These are phyloP conservation scores for Melolontha melolontha DNA, from an alignment of 2,888 invertebrate species.

Conservation along the genomic window DNA sequence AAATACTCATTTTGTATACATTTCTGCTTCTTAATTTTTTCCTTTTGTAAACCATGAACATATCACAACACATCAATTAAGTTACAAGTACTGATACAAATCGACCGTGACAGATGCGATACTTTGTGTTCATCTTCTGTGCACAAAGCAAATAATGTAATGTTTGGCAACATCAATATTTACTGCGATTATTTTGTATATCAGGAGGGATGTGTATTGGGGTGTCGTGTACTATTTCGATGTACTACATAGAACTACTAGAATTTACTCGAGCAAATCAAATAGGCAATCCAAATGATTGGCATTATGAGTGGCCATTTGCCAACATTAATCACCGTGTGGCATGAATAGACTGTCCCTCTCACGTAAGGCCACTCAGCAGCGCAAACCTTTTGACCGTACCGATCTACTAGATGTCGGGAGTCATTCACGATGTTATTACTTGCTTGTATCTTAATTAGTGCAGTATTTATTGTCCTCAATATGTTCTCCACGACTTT, in stretches of 20 bases:
- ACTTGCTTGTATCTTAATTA: slow-evolving; percentile 53
- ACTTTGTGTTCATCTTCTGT: slow-evolving; percentile 24
- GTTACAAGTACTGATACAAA: slow-evolving; percentile 22
- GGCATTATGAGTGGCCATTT: slow-evolving; percentile 55
- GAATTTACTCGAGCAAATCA: slow-evolving; percentile 51
- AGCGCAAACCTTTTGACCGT: slow-evolving; percentile 54
- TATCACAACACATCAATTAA: slow-evolving; percentile 23
- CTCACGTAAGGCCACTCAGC: slow-evolving; percentile 59
- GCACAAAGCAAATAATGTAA: slow-evolving; percentile 34
- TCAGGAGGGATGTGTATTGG: slow-evolving; percentile 4
- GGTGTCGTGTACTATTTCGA: slow-evolving; percentile 1
- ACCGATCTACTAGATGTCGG: slow-evolving; percentile 49
- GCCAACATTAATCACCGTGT: slow-evolving; percentile 59
- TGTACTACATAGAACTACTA: slow-evolving; percentile 12
- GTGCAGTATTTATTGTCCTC: slow-evolving; percentile 50
- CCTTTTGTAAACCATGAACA: too few species aligned
- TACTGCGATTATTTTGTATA: slow-evolving; percentile 32
- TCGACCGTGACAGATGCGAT: slow-evolving; percentile 34
- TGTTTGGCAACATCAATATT: slow-evolving; percentile 35
- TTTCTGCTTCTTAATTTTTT: too few species aligned
- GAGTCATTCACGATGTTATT: slow-evolving; percentile 49
- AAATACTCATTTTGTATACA: too few species aligned
- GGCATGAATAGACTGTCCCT: slow-evolving; percentile 57
- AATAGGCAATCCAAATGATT: slow-evolving; percentile 59
- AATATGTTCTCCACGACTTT: not conserved